phyloP scores from a whole-genome alignment of 2,888 invertebrate species.

The Lithophane leautieri region DNA sequence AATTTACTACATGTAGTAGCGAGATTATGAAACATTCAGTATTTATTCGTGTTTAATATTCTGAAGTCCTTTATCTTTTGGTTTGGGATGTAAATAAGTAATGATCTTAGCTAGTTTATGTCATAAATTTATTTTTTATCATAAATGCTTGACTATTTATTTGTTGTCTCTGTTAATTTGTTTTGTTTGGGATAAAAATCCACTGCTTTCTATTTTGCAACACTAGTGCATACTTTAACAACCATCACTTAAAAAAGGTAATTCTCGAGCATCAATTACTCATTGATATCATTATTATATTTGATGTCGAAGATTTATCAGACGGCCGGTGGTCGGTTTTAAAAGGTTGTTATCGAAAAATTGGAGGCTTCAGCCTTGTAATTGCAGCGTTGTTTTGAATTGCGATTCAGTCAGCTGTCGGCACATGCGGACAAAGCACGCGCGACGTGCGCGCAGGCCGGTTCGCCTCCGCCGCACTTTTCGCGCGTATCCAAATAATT shows the following conservation, averaged over 20 bases:
- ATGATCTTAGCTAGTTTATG: slow-evolving; percentile 35
- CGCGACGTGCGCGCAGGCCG: slow-evolving; percentile 86
- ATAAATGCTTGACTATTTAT: slow-evolving; percentile 41
- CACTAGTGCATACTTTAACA: background rate
- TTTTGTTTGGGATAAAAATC: slow-evolving; percentile 25
- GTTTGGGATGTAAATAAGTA: slow-evolving; percentile 39
- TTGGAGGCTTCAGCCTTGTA: slow-evolving; percentile 81
- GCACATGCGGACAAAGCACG: slow-evolving; percentile 86
- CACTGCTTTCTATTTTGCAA: slow-evolving; percentile 23
- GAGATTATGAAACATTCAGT: slow-evolving; percentile 40
- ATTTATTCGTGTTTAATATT: slow-evolving; percentile 47
- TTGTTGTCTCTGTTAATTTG: slow-evolving; percentile 19
- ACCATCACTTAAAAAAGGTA: slow-evolving; percentile 1
- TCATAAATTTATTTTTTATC: slow-evolving; percentile 33
- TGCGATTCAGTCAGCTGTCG: slow-evolving; percentile 90
- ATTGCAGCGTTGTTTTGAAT: slow-evolving; percentile 87
- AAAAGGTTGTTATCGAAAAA: slow-evolving; percentile 83
- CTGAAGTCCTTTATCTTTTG: slow-evolving; percentile 37
- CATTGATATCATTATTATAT: slow-evolving; percentile 9
- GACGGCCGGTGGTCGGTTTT: slow-evolving; percentile 63
- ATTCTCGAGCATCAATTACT: slow-evolving; percentile 13
- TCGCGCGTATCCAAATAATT: slow-evolving; percentile 78
- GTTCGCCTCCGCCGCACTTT: slow-evolving; percentile 71
- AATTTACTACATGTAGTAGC: background rate
- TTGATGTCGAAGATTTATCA: slow-evolving; percentile 28